Base-by-base conservation (phyloP, 2,888 invertebrate genomes). In the Macrosoma leucophasiata region DNA sequence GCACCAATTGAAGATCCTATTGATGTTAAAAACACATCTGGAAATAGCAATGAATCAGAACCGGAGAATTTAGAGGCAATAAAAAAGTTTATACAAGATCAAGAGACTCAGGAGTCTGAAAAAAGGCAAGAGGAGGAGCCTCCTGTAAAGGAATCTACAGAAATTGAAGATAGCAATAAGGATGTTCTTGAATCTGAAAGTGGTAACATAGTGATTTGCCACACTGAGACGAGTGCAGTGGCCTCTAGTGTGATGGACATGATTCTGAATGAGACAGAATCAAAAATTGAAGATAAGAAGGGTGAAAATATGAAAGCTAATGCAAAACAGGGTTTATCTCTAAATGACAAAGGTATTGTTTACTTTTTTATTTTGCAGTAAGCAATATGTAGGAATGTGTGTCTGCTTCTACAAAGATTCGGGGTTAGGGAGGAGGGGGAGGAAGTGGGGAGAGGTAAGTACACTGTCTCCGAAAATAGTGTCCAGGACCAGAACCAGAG, bases 41-140 rank as follows among this genome's bases (percentile, higher is more conserved):
- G 50, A 2, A 56, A 39, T n/a, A 58, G 58, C 19, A 75, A 66
- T 33, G 65, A 67, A 4, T 61, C 63, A 8, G 77, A 77, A 13
- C 46, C 42, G 15, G 79, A 82, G 39, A 78, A 74, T 57, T 40
- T 82, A n/a, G 78, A 76, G 39, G 71, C 70, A 9, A 82, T 82
- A 22, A 69, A 65, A 38, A 72, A 63, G 44, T 77, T 66, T 39
- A 76, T 81, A 40, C 71, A 75, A 43, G 58, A 66, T 18, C 75
- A 79, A 45, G 74, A 74, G 15, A 68, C 57, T 39, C 35, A 53
- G 15, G 51, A 62, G 7, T 18, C 20, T 25, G 24, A 36, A 17
- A 42, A 46, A 23, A 50, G 38, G 39, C 26, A 35, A 31, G 40
- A 29, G 12, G 33, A 29, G 25, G 34, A 29, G 12, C 17, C n/a